Evolutionary conservation across 1,140 invertebrate genomes (phyloP).

Genomic region (Aphaenogaster rudis): DNA sequence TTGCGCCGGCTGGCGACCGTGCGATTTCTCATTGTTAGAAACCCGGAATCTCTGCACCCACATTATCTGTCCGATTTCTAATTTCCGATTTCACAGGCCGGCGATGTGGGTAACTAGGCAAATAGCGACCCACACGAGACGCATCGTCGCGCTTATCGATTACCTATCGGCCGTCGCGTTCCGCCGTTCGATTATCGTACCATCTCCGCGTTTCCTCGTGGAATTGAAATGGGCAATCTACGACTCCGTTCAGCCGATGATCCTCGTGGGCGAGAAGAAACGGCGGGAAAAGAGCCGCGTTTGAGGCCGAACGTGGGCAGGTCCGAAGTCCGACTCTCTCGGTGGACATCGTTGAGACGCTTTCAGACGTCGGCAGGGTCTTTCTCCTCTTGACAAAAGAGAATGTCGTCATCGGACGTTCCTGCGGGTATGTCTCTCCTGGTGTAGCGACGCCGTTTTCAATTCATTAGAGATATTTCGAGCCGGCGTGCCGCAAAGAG

Average conservation of each 20-base stretch:
- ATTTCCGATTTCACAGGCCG: constrained; percentile 68
- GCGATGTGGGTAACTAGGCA: constrained; percentile 71
- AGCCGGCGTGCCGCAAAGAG: constrained; percentile 38
- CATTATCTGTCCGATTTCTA: constrained; percentile 71
- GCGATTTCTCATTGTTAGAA: constrained; percentile 69
- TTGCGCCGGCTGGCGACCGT: constrained; percentile 36
- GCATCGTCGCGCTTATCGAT: constrained; percentile 2
- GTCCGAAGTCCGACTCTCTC: constrained; percentile 53
- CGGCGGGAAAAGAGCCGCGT: constrained; percentile 19
- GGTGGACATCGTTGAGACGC: constrained; percentile 35
- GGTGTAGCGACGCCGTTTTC: constrained; percentile 25
- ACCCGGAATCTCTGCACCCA: constrained; percentile 66
- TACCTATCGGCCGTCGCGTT: neutral
- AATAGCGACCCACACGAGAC: constrained; percentile 58
- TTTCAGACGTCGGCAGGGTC: constrained; percentile 45
- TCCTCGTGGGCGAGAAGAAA: constrained; percentile 52
- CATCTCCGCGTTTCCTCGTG: neutral
- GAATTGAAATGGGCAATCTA: constrained; percentile 28
- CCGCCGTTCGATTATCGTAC: constrained; percentile 18
- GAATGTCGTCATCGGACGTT: constrained; percentile 58
- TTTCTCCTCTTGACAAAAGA: constrained; percentile 54
- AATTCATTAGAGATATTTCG: constrained; percentile 60
- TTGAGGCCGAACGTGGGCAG: constrained; percentile 70
- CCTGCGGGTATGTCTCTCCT: constrained; percentile 8
- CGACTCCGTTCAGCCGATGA: constrained; percentile 15